Evolutionary conservation across 2,888 invertebrate species (phyloP), one percentile per base, ranked within the genome.

Genomic region (Pachycephus smyrnensis): DNA sequence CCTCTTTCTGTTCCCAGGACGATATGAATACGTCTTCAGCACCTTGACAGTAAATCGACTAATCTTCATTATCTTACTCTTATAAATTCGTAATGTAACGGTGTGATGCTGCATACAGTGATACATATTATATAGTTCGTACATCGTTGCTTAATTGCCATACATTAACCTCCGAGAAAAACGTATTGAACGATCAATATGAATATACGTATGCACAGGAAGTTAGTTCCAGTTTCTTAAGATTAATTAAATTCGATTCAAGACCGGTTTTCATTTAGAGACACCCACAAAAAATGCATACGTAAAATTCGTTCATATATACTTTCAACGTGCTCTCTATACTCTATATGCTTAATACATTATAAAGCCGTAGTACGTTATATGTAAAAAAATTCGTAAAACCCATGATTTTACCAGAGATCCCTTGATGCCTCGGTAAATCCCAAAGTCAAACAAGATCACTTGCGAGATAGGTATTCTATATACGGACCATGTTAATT

Each of bases 11-110:
- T 76, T 80, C 76, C 73, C 75, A 37, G 75, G 23, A 69, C 55
- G 68, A 74, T 71, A 76, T 77, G 69, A 78, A 69, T 73, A 36
- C 36, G 81, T 80, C 81, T 80, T 77, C 55, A 80, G 77, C 77
- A 77, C 69, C 37, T 32, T 73, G 68, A 80, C 81, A 79, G 78
- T 79, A 77, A 75, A 76, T 76, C 80, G 71, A 80, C 77, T 79
- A 79, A 80, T 81, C 81, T 79, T 81, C 80, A 71, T 81, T 80
- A 80, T 71, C 36, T 37, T 35, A 69, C 31, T 68, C 32, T 33
- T 36, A 23, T 23, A 55, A 55, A 55, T 55, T 23, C 23, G 9
- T 55, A 23, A 23, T 9, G 9, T 55, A 23, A 23, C 23, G 55
- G 55, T 9, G 23, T 55, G 23, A 55, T 55, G 23, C 23, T 55